Conservation (phyloP, 2,888 invertebrate genomes). For the Tortricodes alternella region DNA sequence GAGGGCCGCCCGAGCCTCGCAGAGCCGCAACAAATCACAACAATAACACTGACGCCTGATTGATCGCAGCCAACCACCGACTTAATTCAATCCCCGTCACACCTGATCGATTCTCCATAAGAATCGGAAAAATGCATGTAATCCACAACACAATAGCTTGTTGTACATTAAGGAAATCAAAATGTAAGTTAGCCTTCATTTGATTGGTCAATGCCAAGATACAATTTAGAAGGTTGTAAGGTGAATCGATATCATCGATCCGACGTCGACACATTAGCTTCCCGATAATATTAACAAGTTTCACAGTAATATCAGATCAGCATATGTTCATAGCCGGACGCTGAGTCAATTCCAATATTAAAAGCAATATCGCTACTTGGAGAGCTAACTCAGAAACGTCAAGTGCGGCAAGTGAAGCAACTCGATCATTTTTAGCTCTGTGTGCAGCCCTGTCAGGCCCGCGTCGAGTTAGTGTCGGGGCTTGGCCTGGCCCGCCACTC, state of each 20-base stretch:
- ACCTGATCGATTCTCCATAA: slow-evolving; percentile 59
- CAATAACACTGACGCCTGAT: slow-evolving; percentile 73
- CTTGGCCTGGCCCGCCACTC: slow-evolving; percentile 40
- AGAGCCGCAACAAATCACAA: slow-evolving; percentile 73
- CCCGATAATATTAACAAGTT: too few species aligned
- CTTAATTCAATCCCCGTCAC: slow-evolving; percentile 62
- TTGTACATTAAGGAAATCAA: slow-evolving; percentile 28
- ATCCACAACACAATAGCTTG: slow-evolving; percentile 24
- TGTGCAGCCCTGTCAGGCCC: slow-evolving; percentile 50
- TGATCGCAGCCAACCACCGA: slow-evolving; percentile 61
- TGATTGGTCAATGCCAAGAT: background rate
- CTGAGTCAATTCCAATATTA: slow-evolving; percentile 25
- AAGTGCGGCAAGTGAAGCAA: slow-evolving; percentile 42
- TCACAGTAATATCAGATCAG: slow-evolving; percentile 10
- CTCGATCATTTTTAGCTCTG: slow-evolving; percentile 62
- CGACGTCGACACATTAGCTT: background rate
- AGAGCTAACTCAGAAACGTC: slow-evolving; percentile 41
- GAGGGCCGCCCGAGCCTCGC: slow-evolving; percentile 47
- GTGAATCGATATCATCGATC: background rate
- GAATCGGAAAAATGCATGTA: slow-evolving; percentile 26
- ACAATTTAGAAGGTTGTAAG: background rate
- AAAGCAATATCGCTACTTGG: slow-evolving; percentile 32
- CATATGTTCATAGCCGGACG: slow-evolving; percentile 10
- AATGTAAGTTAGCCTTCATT: background rate
- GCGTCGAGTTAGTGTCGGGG: slow-evolving; percentile 69